Conservation (phyloP, 2,888 invertebrate species). For the Myopa tessellatipennis region DNA sequence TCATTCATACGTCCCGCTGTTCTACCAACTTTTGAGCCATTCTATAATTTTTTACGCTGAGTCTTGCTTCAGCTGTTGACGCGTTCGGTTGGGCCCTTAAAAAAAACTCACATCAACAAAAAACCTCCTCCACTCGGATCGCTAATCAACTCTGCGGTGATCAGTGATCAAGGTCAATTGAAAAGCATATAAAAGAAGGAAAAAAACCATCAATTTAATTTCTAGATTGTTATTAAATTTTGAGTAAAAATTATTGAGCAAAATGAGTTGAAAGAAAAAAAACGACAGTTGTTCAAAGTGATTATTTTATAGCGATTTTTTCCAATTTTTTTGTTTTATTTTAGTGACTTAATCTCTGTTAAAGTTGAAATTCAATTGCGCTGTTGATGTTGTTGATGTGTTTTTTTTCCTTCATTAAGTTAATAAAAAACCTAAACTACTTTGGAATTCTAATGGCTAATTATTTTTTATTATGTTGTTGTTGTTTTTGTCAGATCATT, state of each 20-base stretch:
- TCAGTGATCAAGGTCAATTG: background rate
- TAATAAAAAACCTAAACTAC: background rate
- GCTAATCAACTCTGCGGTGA: background rate
- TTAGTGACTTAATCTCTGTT: background rate
- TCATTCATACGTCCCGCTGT: slow-evolving; percentile 19
- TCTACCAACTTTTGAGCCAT: slow-evolving; percentile 51
- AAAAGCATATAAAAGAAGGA: slow-evolving; percentile 25
- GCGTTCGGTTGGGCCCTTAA: slow-evolving; percentile 54
- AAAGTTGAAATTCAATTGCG: background rate
- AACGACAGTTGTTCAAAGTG: background rate
- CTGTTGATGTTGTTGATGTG: background rate
- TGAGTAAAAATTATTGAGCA: background rate
- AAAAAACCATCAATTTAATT: slow-evolving; percentile 21
- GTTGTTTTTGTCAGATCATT: background rate
- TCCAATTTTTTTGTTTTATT: background rate
- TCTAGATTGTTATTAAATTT: background rate
- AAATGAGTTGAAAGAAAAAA: background rate
- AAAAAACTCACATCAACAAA: background rate
- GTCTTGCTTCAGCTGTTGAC: slow-evolving; percentile 59
- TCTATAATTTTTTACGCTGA: slow-evolving; percentile 50
- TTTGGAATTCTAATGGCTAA: background rate
- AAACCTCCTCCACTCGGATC: background rate
- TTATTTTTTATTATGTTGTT: background rate
- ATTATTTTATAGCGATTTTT: background rate
- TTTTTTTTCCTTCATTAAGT: background rate